These are phyloP conservation scores for Ormyrus rosae DNA, from an alignment of 2,888 invertebrate species.

Conservation along the genomic window DNA sequence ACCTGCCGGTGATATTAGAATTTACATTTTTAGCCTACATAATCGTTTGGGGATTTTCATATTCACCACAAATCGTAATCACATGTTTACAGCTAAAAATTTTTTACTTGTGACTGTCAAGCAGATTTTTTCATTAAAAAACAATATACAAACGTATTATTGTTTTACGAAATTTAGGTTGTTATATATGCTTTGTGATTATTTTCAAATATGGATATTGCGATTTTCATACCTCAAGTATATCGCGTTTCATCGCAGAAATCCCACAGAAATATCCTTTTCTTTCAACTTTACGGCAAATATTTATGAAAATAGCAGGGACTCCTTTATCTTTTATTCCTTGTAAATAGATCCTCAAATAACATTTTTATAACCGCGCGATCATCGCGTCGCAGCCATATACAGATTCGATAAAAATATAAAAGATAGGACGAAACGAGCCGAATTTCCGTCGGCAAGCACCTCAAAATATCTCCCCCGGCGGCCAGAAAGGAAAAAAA, in stretches of 20 bases:
- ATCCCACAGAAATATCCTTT: too few relatives aligned
- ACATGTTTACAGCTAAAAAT: too few relatives aligned
- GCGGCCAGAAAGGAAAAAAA: background rate
- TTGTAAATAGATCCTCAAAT: conserved; percentile 7
- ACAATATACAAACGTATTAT: too few relatives aligned
- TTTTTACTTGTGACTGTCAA: too few relatives aligned
- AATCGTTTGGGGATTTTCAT: background rate
- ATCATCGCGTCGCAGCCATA: background rate
- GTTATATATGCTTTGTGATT: too few relatives aligned
- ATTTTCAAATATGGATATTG: too few relatives aligned
- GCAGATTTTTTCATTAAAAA: too few relatives aligned
- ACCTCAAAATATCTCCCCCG: background rate
- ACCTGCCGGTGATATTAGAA: conserved; percentile 51
- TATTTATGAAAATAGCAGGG: background rate
- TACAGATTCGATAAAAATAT: background rate
- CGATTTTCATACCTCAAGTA: too few relatives aligned
- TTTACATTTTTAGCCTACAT: conserved; percentile 53
- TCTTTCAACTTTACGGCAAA: too few relatives aligned
- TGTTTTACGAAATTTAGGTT: too few relatives aligned
- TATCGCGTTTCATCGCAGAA: too few relatives aligned
- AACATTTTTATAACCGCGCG: background rate
- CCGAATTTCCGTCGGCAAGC: background rate
- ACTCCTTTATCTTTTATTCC: conserved; percentile 10
- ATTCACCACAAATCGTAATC: too few relatives aligned
- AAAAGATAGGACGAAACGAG: background rate